These are phyloP conservation scores for Trichonephila clavata DNA, from an alignment of 1,140 invertebrate species.

Conservation along the genomic window DNA sequence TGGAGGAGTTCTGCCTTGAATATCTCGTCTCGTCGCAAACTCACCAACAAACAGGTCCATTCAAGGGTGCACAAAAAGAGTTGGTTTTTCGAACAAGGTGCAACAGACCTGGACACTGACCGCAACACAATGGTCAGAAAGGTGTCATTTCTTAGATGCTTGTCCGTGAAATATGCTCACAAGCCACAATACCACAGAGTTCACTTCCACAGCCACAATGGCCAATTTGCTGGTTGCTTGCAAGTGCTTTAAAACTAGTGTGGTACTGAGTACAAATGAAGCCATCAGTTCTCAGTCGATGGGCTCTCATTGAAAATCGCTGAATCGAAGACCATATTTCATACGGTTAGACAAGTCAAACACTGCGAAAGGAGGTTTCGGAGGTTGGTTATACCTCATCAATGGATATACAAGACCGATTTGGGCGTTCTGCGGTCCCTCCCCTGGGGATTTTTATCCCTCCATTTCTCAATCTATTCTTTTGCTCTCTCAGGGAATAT, in stretches of 20 bases:
- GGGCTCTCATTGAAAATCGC: constrained; percentile 57
- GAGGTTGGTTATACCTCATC: constrained; percentile 60
- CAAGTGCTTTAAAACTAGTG: not conserved
- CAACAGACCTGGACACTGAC: constrained; percentile 58
- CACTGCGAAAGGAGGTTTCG: constrained; percentile 21
- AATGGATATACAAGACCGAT: constrained; percentile 73
- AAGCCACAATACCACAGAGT: not conserved
- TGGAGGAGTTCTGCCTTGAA: not conserved
- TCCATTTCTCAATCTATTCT: constrained; percentile 57
- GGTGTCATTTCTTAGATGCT: constrained; percentile 66
- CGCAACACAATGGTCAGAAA: constrained; percentile 55
- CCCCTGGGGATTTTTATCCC: constrained; percentile 52
- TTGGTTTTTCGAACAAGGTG: constrained; percentile 75
- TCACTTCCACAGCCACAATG: constrained; percentile 47
- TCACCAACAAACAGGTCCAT: constrained; percentile 17
- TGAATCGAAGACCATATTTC: constrained; percentile 72
- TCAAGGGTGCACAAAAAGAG: constrained; percentile 40
- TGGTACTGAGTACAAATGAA: constrained; percentile 50
- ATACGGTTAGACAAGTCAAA: constrained; percentile 59
- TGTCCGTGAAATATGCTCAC: constrained; percentile 40
- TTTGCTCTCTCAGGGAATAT: constrained; percentile 37
- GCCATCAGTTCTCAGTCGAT: constrained; percentile 57
- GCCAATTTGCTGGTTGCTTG: constrained; percentile 73
- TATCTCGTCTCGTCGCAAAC: not conserved
- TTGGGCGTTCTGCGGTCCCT: constrained; percentile 58